Conservation (phyloP, 2,113 vertebrate species). For the Merops nubicus region DNA sequence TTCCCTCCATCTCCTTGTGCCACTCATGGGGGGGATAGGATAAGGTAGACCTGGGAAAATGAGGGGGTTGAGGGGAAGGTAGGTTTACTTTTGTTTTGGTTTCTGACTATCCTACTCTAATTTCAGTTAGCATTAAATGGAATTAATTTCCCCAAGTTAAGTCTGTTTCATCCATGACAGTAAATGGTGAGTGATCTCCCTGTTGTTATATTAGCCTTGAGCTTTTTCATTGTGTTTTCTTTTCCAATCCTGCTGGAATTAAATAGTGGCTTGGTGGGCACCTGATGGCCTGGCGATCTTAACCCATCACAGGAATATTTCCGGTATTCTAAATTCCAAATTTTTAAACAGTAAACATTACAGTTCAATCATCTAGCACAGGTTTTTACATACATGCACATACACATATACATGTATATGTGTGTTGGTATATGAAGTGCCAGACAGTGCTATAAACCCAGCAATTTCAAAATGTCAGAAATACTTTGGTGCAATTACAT, state of each 20-base stretch:
- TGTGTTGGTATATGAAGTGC: background rate
- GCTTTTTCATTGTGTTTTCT: background rate
- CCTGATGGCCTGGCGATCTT: background rate
- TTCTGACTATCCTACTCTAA: background rate
- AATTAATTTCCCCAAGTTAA: background rate
- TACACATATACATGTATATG: background rate
- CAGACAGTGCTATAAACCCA: background rate
- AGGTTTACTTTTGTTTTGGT: background rate
- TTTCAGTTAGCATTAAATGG: background rate
- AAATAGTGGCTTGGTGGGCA: background rate
- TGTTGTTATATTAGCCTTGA: background rate
- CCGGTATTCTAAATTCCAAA: background rate
- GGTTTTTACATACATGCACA: background rate
- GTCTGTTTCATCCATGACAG: background rate
- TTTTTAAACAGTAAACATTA: background rate
- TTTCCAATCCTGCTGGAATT: background rate
- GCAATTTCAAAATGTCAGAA: background rate
- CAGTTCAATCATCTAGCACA: background rate
- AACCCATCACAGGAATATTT: background rate
- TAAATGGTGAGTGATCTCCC: background rate
- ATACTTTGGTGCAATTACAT: background rate
- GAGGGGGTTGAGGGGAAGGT: rapidly evolving
- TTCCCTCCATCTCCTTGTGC: background rate
- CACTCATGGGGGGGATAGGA: rapidly evolving
- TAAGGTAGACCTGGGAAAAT: background rate